These are phyloP conservation scores for Archocentrus centrarchus DNA, from an alignment of 2,113 vertebrate genomes.

Conservation along the genomic window DNA sequence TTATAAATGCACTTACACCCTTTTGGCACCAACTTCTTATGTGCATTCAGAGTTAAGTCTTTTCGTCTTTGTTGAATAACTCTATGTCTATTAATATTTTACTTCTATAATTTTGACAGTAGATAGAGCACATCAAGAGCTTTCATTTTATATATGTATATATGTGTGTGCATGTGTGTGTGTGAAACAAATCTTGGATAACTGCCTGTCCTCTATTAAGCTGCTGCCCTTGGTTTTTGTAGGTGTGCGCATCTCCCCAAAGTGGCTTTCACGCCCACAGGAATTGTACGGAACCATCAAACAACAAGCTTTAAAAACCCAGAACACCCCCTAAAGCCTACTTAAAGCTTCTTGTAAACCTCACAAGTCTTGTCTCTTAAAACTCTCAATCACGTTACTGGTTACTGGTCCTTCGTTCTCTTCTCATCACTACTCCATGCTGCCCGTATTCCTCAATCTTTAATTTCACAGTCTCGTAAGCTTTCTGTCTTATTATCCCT, in stretches of 20 bases:
- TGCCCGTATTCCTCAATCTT: not conserved
- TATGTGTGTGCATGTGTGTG: too few species aligned
- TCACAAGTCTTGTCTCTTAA: slow-evolving; percentile 34
- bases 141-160: too few species aligned
- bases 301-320: slow-evolving; percentile 45
- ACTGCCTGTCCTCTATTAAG: not conserved
- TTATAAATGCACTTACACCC: too few species aligned
- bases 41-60: too few species aligned
- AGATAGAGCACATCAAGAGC: too few species aligned
- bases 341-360: slow-evolving; percentile 40
- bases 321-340: slow-evolving; percentile 23
- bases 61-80: too few species aligned
- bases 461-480: slow-evolving; percentile 28
- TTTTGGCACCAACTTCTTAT: too few species aligned
- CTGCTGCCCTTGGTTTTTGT: slow-evolving; percentile 10
- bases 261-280: slow-evolving; percentile 30
- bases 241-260: not conserved
- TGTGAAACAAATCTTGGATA: not conserved
- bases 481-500: slow-evolving; percentile 24
- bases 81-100: too few species aligned
- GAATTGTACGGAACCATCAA: slow-evolving; percentile 23
- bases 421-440: not conserved
- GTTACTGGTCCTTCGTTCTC: not conserved
- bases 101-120: too few species aligned
- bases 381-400: not conserved